Conservation (phyloP, 1,140 invertebrate genomes). For the Leptinotarsa lineolata region DNA sequence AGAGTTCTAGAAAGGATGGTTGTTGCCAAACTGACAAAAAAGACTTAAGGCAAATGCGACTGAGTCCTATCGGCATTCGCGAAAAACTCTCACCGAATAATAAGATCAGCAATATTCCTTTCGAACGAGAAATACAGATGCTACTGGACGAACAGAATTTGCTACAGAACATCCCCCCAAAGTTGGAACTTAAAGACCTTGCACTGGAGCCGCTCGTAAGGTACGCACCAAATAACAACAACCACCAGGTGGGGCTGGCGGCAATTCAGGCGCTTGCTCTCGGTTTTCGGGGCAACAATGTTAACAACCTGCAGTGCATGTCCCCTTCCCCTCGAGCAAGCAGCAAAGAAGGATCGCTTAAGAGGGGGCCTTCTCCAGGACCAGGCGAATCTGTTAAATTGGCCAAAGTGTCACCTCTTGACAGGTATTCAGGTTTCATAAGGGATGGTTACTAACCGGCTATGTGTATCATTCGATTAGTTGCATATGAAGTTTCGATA, state of each 20-base stretch:
- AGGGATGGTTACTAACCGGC: constrained; percentile 7
- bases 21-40: constrained; percentile 69
- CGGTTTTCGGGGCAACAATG: constrained; percentile 49
- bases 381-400: constrained; percentile 52
- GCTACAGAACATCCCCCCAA: constrained; percentile 63
- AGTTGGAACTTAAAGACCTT: constrained; percentile 60
- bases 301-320: constrained; percentile 48
- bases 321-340: constrained; percentile 52
- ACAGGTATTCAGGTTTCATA: constrained; percentile 49
- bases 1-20: constrained; percentile 63
- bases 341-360: constrained; percentile 55
- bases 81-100: constrained; percentile 57
- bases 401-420: constrained; percentile 54
- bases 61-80: constrained; percentile 56
- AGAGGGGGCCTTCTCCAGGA: constrained; percentile 51
- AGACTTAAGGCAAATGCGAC: constrained; percentile 57
- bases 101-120: constrained; percentile 62
- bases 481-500: background rate
- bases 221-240: constrained; percentile 59
- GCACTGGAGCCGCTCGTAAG: constrained; percentile 54
- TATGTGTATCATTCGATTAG: background rate
- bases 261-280: constrained; percentile 65
- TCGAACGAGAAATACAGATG: constrained; percentile 75
- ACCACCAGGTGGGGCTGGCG: constrained; percentile 66
- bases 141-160: constrained; percentile 72